Conservation (phyloP, 2,888 invertebrate species). For the Nomada fabriciana region DNA sequence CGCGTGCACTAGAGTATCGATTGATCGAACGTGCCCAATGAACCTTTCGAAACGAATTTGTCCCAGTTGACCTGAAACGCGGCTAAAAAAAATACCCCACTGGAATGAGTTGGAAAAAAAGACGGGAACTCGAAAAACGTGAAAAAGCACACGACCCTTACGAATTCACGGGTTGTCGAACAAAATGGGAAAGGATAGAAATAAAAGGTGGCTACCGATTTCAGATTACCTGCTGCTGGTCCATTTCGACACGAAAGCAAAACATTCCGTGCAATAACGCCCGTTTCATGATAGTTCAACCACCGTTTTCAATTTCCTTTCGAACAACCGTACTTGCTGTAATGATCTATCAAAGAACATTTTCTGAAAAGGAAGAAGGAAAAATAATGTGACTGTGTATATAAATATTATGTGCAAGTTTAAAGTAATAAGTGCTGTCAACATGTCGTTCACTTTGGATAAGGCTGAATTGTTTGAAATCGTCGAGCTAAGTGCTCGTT, state of each 20-base stretch:
- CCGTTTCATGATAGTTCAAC: constrained; percentile 38
- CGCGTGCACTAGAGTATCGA: not conserved
- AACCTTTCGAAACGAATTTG: constrained; percentile 43
- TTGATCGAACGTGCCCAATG: constrained; percentile 17
- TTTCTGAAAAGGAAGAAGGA: not conserved
- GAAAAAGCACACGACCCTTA: constrained; percentile 14
- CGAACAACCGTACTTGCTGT: constrained; percentile 21
- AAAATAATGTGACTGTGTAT: too few relatives aligned
- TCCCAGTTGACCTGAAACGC: constrained; percentile 15
- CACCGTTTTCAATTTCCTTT: not conserved
- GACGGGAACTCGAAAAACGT: not conserved
- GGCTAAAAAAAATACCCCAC: not conserved
- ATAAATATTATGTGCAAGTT: not conserved
- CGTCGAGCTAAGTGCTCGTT: not conserved
- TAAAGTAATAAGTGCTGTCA: not conserved
- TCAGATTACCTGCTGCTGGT: constrained; percentile 46
- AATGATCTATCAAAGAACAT: constrained; percentile 1
- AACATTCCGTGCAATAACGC: constrained; percentile 50
- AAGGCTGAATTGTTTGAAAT: constrained; percentile 11
- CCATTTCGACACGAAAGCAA: constrained; percentile 39
- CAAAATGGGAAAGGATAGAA: constrained; percentile 1
- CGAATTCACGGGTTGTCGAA: constrained; percentile 15
- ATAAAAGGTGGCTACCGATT: constrained; percentile 38
- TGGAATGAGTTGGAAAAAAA: not conserved
- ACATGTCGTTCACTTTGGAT: not conserved